These are phyloP conservation scores for Cryptotis parvus DNA, from an alignment of 2,113 vertebrate genomes.

Conservation along the genomic window DNA sequence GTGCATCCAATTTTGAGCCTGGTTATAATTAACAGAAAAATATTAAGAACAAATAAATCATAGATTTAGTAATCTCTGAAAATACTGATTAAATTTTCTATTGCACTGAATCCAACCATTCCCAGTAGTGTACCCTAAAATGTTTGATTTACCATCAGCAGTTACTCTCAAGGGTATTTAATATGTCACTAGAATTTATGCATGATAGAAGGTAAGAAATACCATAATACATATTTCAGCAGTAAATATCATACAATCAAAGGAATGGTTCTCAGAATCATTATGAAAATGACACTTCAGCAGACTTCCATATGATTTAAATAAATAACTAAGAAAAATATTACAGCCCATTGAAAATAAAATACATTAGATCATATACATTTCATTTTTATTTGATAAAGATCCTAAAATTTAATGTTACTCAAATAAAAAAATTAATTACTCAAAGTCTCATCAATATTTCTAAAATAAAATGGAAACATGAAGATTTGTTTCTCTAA, in stretches of 20 bases:
- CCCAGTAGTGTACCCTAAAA: background rate
- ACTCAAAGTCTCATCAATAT: conserved; percentile 39
- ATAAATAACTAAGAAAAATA: conserved; percentile 29
- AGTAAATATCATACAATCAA: conserved; percentile 54
- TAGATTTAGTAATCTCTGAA: conserved; percentile 21
- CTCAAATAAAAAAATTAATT: conserved; percentile 64
- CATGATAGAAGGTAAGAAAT: conserved; percentile 44
- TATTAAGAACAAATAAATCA: conserved; percentile 56
- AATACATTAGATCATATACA: conserved; percentile 39
- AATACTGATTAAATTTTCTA: conserved; percentile 51
- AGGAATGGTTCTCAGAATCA: conserved; percentile 47
- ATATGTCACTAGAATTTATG: conserved; percentile 41
- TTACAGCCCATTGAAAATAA: conserved; percentile 22
- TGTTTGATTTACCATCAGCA: conserved; percentile 1
- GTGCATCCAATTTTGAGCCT: conserved; percentile 51
- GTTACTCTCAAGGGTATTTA: conserved; percentile 21
- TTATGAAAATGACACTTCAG: conserved; percentile 46
- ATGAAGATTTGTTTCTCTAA: conserved; percentile 9
- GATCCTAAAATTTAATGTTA: conserved; percentile 39
- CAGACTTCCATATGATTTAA: conserved; percentile 57
- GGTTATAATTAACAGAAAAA: conserved; percentile 1
- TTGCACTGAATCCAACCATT: background rate
- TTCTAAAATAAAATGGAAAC: conserved; percentile 36
- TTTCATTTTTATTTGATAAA: conserved; percentile 61
- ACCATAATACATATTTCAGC: conserved; percentile 22